Conservation (phyloP, 1,140 invertebrate genomes). For the Drosophila subobscura region DNA sequence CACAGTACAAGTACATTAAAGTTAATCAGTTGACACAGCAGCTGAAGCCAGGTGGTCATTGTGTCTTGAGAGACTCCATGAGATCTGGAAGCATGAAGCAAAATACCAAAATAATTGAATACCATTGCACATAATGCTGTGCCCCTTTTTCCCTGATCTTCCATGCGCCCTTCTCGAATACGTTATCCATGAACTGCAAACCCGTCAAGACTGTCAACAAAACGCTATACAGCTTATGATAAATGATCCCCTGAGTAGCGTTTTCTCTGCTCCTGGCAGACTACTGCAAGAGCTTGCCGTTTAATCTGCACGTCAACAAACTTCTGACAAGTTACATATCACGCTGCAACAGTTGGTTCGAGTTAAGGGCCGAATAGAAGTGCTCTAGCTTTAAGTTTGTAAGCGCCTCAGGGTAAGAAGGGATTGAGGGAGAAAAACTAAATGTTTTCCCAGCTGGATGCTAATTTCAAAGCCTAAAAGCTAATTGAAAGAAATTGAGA, state of each 20-base stretch:
- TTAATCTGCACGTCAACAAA: conserved; percentile 77
- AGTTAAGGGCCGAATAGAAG: conserved; percentile 31
- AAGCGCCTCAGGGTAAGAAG: neutral
- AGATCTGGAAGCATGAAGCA: neutral
- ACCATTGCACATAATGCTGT: conserved; percentile 23
- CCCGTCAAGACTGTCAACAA: conserved; percentile 54
- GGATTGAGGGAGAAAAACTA: neutral
- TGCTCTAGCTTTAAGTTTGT: conserved; percentile 17
- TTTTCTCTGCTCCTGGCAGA: conserved; percentile 45
- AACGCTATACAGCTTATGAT: conserved; percentile 58
- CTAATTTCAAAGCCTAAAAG: conserved; percentile 37
- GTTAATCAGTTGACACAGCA: conserved; percentile 57
- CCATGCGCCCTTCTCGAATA: conserved; percentile 16
- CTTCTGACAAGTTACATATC: conserved; percentile 76
- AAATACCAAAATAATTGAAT: conserved; percentile 8
- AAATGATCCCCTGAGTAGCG: conserved; percentile 62
- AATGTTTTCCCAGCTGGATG: conserved; percentile 39
- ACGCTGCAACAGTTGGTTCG: conserved; percentile 75
- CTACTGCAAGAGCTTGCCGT: conserved; percentile 20
- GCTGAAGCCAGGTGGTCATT: conserved; percentile 8
- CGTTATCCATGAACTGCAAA: conserved; percentile 64
- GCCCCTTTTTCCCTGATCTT: conserved; percentile 14
- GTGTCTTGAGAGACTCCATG: neutral
- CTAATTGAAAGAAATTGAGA: conserved; percentile 34
- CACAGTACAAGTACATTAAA: neutral